phyloP scores from a whole-genome alignment of 2,888 invertebrate genomes.

The Parochlus steinenii region DNA sequence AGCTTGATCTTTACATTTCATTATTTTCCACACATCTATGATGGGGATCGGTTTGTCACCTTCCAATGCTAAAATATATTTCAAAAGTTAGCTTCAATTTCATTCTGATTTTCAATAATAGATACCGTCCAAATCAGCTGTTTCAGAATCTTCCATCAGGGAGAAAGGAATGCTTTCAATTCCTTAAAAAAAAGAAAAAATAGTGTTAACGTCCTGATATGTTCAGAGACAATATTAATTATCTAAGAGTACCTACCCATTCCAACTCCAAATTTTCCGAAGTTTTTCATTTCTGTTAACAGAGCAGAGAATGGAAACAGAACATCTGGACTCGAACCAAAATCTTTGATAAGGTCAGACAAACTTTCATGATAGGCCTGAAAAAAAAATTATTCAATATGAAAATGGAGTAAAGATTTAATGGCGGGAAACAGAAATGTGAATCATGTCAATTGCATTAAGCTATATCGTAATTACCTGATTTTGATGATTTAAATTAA shows the following conservation, averaged over 20 bases:
- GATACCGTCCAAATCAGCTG: constrained; percentile 34
- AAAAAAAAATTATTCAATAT: constrained; percentile 24
- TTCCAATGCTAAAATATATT: constrained; percentile 22
- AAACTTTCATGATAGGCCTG: constrained; percentile 42
- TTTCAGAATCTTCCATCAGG: constrained; percentile 34
- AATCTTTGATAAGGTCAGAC: constrained; percentile 33
- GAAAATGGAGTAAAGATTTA: background rate
- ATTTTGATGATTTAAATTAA: no score
- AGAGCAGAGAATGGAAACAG: constrained; percentile 29
- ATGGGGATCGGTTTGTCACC: constrained; percentile 38
- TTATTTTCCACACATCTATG: constrained; percentile 45
- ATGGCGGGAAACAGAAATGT: no score
- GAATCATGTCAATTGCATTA: no score
- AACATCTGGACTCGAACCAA: constrained; percentile 41
- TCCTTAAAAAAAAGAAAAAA: no score
- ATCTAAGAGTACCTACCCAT: no score
- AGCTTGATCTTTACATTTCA: constrained; percentile 39
- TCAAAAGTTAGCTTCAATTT: background rate
- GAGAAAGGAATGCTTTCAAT: constrained; percentile 38
- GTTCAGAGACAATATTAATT: no score
- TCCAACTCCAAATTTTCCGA: constrained; percentile 33
- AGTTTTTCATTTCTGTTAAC: constrained; percentile 30
- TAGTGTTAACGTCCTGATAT: no score
- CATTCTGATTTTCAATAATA: no score
- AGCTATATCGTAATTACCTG: no score